These are phyloP conservation scores for Macrotis lagotis DNA, from an alignment of 2,113 vertebrate genomes.

Conservation along the genomic window DNA sequence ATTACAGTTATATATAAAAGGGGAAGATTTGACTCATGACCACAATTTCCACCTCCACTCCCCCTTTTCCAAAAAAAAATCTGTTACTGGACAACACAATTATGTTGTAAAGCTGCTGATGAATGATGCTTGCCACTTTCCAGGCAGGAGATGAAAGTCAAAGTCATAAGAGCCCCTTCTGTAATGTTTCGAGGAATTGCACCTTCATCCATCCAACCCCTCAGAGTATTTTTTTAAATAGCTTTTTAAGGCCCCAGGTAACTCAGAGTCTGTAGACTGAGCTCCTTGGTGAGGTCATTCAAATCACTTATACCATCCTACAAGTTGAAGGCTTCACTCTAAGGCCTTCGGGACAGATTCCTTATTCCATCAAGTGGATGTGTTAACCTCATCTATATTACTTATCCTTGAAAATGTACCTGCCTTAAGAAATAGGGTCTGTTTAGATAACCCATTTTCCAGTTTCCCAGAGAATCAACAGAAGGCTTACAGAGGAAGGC, in stretches of 20 bases:
- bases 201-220: not conserved
- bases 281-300: not conserved
- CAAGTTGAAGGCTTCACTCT: not conserved
- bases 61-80: not conserved
- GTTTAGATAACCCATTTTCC: constrained; percentile 25
- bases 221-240: constrained; percentile 1
- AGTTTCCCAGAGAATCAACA: constrained; percentile 3
- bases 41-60: not conserved
- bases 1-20: constrained; percentile 31
- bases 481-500: constrained; percentile 8
- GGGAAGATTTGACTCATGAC: constrained; percentile 18
- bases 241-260: not conserved
- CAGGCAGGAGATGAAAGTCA: not conserved
- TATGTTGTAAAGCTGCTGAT: not conserved
- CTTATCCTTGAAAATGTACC: not conserved
- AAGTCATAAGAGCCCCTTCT: constrained; percentile 10
- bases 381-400: not conserved
- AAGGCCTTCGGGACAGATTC: not conserved
- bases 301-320: not conserved
- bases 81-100: constrained; percentile 11
- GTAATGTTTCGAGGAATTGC: constrained; percentile 1
- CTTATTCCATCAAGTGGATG: not conserved
- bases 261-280: not conserved
- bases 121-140: not conserved
- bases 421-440: constrained; percentile 31